Evolutionary conservation across 2,888 invertebrate species (phyloP), one percentile per base, ranked within the genome.

Genomic region (Drosophila monieri): DNA sequence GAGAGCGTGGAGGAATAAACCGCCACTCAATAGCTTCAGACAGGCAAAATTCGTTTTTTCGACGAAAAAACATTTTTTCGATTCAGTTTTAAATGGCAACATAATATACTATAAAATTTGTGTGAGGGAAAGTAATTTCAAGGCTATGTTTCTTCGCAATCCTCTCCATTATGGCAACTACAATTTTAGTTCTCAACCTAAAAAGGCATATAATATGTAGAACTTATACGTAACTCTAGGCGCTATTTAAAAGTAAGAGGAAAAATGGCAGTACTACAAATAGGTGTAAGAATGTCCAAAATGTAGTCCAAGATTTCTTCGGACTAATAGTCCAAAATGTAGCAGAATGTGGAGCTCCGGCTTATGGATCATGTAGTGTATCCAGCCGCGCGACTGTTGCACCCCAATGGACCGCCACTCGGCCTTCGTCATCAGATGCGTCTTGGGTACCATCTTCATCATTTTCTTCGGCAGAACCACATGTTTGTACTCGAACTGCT

Each of bases 381-480:
- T 94, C 99, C 99, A 99, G 53, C 98, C 98, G 84, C 96, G 96
- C 86, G 98, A 98, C 91, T 99, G 99, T 91, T 98, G 98, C 0
- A 99, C 97, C 0, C 99, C 99, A 73, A 99, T 95, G 60, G 95
- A 93, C 88, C 99, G 94, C 99, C 99, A 99, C 92, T 99, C 98
- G 48, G 94, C 93, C 91, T 99, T 99, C 0, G 96, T 94, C 97
- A 99, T 98, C 70, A 99, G 92, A 91, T 97, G 97, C 55, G 96
- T 96, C 92, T 96, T 97, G 0, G 98, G 98, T 23, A 99, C 96
- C 71, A 95, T 92, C 90, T 97, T 97, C 0, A 96, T 96, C 92
- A 98, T 94, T 78, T 98, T 98, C 91, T 97, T 97, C 0, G 98
- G 97, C 70, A 99, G 92, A 66, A 98, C 96, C 47, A 99, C 98